These are phyloP conservation scores for Ecliptopera silaceata DNA, from an alignment of 2,888 invertebrate genomes.

Conservation along the genomic window DNA sequence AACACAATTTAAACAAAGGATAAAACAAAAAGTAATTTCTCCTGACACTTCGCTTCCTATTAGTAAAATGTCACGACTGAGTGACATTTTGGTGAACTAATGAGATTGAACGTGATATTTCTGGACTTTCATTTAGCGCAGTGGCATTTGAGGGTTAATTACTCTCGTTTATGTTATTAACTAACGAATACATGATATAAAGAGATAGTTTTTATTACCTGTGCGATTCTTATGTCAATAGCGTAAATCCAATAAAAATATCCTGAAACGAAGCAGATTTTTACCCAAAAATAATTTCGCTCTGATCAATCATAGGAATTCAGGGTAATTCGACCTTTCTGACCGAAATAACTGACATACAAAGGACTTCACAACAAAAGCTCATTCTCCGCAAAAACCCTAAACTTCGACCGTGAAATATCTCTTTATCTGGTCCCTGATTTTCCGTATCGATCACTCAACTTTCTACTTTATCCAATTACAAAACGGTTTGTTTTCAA, in stretches of 20 bases:
- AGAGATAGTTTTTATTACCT: no score
- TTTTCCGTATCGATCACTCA: slow-evolving; percentile 21
- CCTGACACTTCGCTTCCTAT: slow-evolving; percentile 5
- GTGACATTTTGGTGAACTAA: slow-evolving; percentile 19
- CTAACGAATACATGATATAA: no score
- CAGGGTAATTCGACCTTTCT: slow-evolving; percentile 20
- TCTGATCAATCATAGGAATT: slow-evolving; percentile 14
- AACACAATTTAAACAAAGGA: not conserved
- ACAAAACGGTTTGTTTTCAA: slow-evolving; percentile 28
- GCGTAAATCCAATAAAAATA: not conserved
- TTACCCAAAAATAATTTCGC: slow-evolving; percentile 3
- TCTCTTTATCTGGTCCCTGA: slow-evolving; percentile 39
- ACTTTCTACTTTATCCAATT: slow-evolving; percentile 22
- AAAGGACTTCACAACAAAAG: slow-evolving; percentile 43
- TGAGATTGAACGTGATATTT: slow-evolving; percentile 18
- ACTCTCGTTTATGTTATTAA: not conserved
- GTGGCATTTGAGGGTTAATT: slow-evolving; percentile 18
- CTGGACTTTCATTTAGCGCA: slow-evolving; percentile 8
- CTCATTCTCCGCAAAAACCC: slow-evolving; percentile 46
- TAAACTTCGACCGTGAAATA: slow-evolving; percentile 44
- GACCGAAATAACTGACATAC: slow-evolving; percentile 39
- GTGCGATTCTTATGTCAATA: not conserved
- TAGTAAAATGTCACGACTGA: slow-evolving; percentile 11
- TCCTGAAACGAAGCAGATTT: not conserved
- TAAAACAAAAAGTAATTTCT: not conserved